Base-by-base conservation (phyloP, 2,797 vertebrate genomes). In the Malurus leucopterus region DNA sequence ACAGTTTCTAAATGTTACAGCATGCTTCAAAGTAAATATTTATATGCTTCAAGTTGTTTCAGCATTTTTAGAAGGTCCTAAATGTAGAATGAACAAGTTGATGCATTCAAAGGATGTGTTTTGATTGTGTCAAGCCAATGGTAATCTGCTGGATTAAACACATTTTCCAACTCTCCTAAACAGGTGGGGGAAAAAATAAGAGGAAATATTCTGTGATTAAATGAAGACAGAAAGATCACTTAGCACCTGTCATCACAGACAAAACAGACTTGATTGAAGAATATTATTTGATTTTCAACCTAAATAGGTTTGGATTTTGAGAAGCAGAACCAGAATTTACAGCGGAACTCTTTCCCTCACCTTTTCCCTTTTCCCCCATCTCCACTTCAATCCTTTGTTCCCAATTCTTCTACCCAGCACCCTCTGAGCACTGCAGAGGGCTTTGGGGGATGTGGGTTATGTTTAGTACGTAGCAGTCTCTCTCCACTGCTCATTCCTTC, bases 361-460 rank as follows among this genome's bases (percentile, higher is more conserved):
- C 1, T 2, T 27, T 15, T 18, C 34, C 15, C 38, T 63, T 75
- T 29, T n/a, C 69, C 11, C 43, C 24, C 30, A 34, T 20, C 9
- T 49, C 11, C 49, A 17, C 5, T 46, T 49, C 20, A 68, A 6
- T 75, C 59, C 32, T 73, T 53, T 15, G 5, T 73, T 83, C 32
- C 27, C 24, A 62, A 0, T 38, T 58, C 54, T 32, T 55, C 20
- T 47, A 6, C 8, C 6, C 5, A 54, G 12, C 2, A 8, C 20
- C 7, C 13, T 58, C 55, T 27, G 36, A 72, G 34, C 17, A 50
- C 44, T 4, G 12, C 21, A 34, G 34, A 23, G 19, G 4, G 21
- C 8, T 34, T 24, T 2, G 0, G 0, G 16, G 4, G 17, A 3
- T 3, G 1, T 5, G 8, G 6, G 6, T 20, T n/a, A 13, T 13